Percentiles rank a stretch among this genome's conserved stretches.
Evolutionary conservation across 2,113 vertebrate genomes (phyloP).

Genomic region (Arizona elegans): DNA sequence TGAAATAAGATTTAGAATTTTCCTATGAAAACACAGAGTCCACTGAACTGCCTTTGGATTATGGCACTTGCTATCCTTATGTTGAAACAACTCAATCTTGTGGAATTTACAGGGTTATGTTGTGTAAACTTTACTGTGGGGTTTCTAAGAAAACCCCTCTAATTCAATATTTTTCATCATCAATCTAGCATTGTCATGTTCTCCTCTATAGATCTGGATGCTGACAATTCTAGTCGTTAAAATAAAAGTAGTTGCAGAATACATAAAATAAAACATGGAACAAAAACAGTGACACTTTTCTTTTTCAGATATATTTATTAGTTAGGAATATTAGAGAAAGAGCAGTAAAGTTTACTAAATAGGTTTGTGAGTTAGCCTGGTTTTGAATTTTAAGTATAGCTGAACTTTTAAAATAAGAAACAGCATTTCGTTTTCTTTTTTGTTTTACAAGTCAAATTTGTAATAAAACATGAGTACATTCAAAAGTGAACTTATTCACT

Average conservation of each 20-base stretch:
- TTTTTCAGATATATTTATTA: not conserved
- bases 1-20: slow-evolving; percentile 79
- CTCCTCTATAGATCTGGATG: not conserved
- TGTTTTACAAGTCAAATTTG: not conserved
- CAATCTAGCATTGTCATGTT: not conserved
- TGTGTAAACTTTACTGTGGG: slow-evolving; percentile 50
- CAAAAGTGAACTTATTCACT: slow-evolving; percentile 5
- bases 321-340: not conserved
- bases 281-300: not conserved
- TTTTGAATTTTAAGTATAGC: not conserved
- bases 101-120: slow-evolving; percentile 32
- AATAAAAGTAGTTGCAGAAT: not conserved
- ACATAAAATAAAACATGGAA: not conserved
- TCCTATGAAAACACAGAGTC: slow-evolving; percentile 65
- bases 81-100: not conserved
- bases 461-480: not conserved
- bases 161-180: slow-evolving; percentile 29
- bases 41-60: slow-evolving; percentile 36
- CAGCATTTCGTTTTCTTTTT: not conserved
- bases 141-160: not conserved
- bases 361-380: not conserved
- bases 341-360: not conserved
- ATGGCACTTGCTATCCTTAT: slow-evolving; percentile 58
- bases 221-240: not conserved
- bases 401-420: not conserved